These are phyloP conservation scores for Chaenocephalus aceratus DNA, from an alignment of 2,113 vertebrate species.

Conservation along the genomic window DNA sequence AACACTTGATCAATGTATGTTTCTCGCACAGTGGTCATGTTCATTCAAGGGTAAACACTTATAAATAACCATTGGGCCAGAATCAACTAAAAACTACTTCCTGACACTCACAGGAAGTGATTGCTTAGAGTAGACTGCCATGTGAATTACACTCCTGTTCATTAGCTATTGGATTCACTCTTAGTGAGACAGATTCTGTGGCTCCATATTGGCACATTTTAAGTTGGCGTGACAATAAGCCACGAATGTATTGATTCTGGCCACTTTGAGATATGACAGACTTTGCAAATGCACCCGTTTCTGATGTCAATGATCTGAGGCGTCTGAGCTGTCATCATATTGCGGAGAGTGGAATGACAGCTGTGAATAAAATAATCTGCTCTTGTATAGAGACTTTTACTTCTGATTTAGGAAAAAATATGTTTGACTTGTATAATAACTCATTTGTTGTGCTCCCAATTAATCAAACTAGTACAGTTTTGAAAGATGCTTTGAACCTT, in stretches of 20 bases:
- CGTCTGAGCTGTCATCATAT: conserved; percentile 2
- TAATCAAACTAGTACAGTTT: conserved; percentile 13
- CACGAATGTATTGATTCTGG: conserved; percentile 22
- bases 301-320: background rate
- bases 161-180: conserved; percentile 42
- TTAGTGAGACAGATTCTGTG: conserved; percentile 40
- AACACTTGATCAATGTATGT: conserved; percentile 45
- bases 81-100: conserved; percentile 34
- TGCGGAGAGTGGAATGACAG: conserved; percentile 13
- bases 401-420: background rate
- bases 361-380: conserved; percentile 12
- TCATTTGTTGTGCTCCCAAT: conserved; percentile 10
- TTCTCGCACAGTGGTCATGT: background rate
- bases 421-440: conserved; percentile 11
- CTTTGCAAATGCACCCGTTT: conserved; percentile 15
- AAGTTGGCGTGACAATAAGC: conserved; percentile 32
- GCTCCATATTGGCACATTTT: conserved; percentile 24
- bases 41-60: conserved; percentile 22
- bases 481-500: background rate
- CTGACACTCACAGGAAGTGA: conserved; percentile 26
- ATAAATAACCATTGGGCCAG: background rate
- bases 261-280: conserved; percentile 34
- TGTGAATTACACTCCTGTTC: conserved; percentile 42
- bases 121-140: conserved; percentile 23
- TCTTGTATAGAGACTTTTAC: conserved; percentile 15